These are phyloP conservation scores for Phocoena sinus DNA, from an alignment of 2,113 vertebrate genomes.

Conservation along the genomic window DNA sequence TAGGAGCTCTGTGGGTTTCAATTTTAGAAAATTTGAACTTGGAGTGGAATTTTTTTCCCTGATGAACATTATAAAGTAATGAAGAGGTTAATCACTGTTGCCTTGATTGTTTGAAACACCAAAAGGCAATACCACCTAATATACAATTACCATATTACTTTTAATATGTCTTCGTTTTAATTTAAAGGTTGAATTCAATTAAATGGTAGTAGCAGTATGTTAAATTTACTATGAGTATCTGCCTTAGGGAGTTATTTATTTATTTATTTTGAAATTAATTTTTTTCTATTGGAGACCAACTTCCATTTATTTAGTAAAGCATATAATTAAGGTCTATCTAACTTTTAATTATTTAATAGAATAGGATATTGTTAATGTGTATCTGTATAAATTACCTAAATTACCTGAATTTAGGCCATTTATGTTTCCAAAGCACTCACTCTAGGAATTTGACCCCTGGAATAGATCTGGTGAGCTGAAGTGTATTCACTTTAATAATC, in stretches of 20 bases:
- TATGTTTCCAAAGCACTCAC: conserved; percentile 3
- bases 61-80: conserved; percentile 30
- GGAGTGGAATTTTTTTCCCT: not conserved
- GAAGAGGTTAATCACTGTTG: conserved; percentile 25
- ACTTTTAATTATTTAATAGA: conserved; percentile 38
- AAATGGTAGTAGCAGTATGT: not conserved
- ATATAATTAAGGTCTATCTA: conserved; percentile 33
- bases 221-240: conserved; percentile 31
- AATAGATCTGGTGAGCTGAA: not conserved
- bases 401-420: conserved; percentile 15
- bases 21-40: conserved; percentile 21
- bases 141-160: conserved; percentile 36
- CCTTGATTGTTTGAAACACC: conserved; percentile 20
- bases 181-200: conserved; percentile 47
- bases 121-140: conserved; percentile 30
- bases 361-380: not conserved
- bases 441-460: not conserved
- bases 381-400: conserved; percentile 25
- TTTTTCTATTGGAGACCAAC: conserved; percentile 1
- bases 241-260: conserved; percentile 16
- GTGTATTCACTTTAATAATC: not conserved
- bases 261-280: conserved; percentile 44
- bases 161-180: conserved; percentile 31
- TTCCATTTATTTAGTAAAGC: conserved; percentile 45
- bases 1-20: conserved; percentile 1